These are phyloP conservation scores for Hydraecia micacea DNA, from an alignment of 2,888 invertebrate genomes.

Conservation along the genomic window DNA sequence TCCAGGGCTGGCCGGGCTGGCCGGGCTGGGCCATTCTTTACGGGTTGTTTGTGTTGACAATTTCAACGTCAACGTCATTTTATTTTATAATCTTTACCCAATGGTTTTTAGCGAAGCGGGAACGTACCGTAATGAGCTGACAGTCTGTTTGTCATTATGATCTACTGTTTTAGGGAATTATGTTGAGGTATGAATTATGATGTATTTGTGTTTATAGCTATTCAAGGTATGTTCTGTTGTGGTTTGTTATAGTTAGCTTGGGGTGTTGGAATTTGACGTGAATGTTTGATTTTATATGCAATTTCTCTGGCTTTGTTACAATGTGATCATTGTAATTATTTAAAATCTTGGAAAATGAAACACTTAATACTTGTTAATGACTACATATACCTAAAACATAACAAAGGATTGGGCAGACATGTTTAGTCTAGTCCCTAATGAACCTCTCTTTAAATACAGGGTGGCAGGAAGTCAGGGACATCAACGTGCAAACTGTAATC, in stretches of 20 bases:
- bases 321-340: background rate
- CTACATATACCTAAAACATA: background rate
- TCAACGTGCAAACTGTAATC: no score
- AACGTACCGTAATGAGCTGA: conserved; percentile 46
- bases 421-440: background rate
- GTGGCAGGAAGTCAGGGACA: no score
- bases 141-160: conserved; percentile 58
- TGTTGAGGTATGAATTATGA: conserved; percentile 19
- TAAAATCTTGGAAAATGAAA: background rate
- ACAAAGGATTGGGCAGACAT: background rate
- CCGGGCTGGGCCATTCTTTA: conserved; percentile 46
- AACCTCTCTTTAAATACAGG: background rate
- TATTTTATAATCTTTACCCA: conserved; percentile 63
- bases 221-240: conserved; percentile 18
- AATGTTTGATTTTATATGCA: background rate
- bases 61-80: conserved; percentile 10
- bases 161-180: conserved; percentile 41
- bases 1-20: conserved; percentile 47
- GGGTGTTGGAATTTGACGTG: background rate
- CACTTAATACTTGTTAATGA: background rate
- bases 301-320: background rate
- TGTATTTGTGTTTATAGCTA: conserved; percentile 28
- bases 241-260: background rate
- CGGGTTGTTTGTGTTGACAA: conserved; percentile 23
- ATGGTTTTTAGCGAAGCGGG: conserved; percentile 47